phyloP scores from a whole-genome alignment of 1,140 invertebrate species.

The Drosophila aff. region DNA sequence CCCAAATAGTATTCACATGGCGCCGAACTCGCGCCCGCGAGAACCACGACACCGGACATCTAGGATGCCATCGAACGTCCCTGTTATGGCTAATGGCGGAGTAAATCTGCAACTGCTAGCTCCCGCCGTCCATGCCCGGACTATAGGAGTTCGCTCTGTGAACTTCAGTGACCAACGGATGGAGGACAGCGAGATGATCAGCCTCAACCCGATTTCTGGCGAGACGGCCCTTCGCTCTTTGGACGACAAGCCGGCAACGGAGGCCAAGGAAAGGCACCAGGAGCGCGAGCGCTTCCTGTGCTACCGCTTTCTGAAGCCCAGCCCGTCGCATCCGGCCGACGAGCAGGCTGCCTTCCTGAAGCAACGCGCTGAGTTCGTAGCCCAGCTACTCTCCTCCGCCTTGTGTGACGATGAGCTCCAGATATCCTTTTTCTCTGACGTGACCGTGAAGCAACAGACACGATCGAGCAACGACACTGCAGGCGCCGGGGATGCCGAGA shows the following conservation, averaged over 20 bases:
- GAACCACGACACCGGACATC: slow-evolving; percentile 10
- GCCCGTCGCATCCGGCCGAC: background rate
- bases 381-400: slow-evolving; percentile 60
- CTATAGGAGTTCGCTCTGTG: background rate
- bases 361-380: slow-evolving; percentile 63
- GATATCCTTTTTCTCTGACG: background rate
- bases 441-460: slow-evolving; percentile 16
- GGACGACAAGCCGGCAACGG: slow-evolving; percentile 10
- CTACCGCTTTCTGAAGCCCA: slow-evolving; percentile 39
- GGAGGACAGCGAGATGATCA: slow-evolving; percentile 14
- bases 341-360: slow-evolving; percentile 42
- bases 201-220: background rate
- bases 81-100: background rate
- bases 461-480: slow-evolving; percentile 28
- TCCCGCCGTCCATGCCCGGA: background rate
- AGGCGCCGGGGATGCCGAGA: slow-evolving; percentile 63
- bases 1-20: background rate
- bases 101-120: background rate
- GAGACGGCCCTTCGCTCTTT: background rate
- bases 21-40: background rate
- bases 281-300: slow-evolving; percentile 61
- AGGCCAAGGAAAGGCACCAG: slow-evolving; percentile 18
- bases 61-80: slow-evolving; percentile 8
- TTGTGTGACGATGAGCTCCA: slow-evolving; percentile 57
- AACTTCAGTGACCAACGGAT: slow-evolving; percentile 22